Evolutionary conservation across 92 coral and sea anemone species (phyloP).

Genomic region (Palythoa caribaeorum): DNA sequence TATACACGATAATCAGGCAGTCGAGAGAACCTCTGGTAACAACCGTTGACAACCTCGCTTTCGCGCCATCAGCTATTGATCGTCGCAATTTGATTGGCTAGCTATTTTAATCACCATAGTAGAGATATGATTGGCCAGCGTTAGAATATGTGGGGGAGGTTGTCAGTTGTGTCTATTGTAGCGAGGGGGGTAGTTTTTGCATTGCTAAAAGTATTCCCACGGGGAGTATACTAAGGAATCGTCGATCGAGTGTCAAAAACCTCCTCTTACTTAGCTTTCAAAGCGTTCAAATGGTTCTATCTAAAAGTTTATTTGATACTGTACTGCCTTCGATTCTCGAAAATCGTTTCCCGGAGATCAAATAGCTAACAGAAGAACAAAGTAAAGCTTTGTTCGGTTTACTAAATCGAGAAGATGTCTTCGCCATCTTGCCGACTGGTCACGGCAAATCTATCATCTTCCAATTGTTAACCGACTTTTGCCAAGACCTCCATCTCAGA

Average conservation of each 20-base stretch:
- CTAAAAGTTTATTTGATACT: slow-evolving; percentile 11
- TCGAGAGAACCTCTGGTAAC: slow-evolving; percentile 40
- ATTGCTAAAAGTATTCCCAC: slow-evolving; percentile 45
- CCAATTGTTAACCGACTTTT: not conserved
- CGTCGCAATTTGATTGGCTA: slow-evolving; percentile 31
- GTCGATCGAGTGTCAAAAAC: slow-evolving; percentile 31
- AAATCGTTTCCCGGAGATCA: slow-evolving; percentile 37
- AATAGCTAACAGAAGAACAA: slow-evolving; percentile 8
- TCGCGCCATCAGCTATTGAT: slow-evolving; percentile 40
- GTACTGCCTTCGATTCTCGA: slow-evolving; percentile 37
- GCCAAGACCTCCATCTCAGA: slow-evolving; percentile 13
- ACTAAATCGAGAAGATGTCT: not conserved
- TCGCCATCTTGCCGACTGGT: slow-evolving; percentile 6
- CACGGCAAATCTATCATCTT: not conserved
- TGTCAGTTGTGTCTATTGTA: slow-evolving; percentile 7
- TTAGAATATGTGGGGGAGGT: not conserved
- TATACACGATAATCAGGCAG: too few species aligned
- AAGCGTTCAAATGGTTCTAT: slow-evolving; percentile 1
- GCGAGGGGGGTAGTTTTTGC: slow-evolving; percentile 37
- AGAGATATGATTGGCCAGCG: slow-evolving; percentile 9
- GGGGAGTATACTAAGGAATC: slow-evolving; percentile 38
- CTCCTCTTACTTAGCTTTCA: slow-evolving; percentile 6
- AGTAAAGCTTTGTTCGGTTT: slow-evolving; percentile 1
- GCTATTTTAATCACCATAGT: slow-evolving; percentile 13
- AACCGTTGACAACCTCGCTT: slow-evolving; percentile 41